phyloP scores from a whole-genome alignment of 2,888 invertebrate genomes.

The Apodemia mormo region DNA sequence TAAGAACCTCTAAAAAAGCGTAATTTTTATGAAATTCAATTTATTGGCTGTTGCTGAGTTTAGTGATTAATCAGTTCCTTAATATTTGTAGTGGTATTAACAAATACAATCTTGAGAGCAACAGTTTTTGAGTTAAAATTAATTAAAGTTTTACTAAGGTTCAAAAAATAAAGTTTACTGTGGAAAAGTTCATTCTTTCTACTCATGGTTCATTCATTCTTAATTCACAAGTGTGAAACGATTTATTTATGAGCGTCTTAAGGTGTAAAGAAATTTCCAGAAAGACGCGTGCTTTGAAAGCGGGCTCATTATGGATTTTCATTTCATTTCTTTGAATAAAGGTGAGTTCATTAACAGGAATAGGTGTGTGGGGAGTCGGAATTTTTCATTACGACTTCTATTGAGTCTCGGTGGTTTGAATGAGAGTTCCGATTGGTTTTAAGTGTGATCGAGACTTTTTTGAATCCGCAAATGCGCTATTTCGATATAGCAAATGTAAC shows the following conservation, averaged over 20 bases:
- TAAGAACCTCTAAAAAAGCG: too few species aligned
- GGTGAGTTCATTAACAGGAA: slow-evolving; percentile 58
- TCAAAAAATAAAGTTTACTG: slow-evolving; percentile 2
- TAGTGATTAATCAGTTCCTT: too few species aligned
- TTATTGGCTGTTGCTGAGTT: too few species aligned
- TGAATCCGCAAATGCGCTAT: not conserved
- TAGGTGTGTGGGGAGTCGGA: slow-evolving; percentile 52
- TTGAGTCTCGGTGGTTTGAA: slow-evolving; percentile 12
- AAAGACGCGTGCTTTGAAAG: slow-evolving; percentile 59
- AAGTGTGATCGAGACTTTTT: slow-evolving; percentile 11
- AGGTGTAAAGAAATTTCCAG: slow-evolving; percentile 58
- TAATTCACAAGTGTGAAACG: slow-evolving; percentile 41
- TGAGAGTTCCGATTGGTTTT: slow-evolving; percentile 5
- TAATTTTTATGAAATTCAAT: too few species aligned
- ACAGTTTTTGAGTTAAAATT: too few species aligned
- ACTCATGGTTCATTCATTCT: slow-evolving; percentile 30
- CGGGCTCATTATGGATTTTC: slow-evolving; percentile 62
- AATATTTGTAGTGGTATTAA: too few species aligned
- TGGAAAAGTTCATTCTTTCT: slow-evolving; percentile 25
- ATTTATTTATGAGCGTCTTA: slow-evolving; percentile 52
- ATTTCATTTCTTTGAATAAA: slow-evolving; percentile 58
- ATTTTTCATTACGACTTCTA: slow-evolving; percentile 68
- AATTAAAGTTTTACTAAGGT: not conserved
- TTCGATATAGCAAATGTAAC: not conserved
- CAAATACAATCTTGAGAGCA: too few species aligned